phyloP scores from a whole-genome alignment of 2,797 vertebrate genomes.

The Pseudomugil gertrudae region DNA sequence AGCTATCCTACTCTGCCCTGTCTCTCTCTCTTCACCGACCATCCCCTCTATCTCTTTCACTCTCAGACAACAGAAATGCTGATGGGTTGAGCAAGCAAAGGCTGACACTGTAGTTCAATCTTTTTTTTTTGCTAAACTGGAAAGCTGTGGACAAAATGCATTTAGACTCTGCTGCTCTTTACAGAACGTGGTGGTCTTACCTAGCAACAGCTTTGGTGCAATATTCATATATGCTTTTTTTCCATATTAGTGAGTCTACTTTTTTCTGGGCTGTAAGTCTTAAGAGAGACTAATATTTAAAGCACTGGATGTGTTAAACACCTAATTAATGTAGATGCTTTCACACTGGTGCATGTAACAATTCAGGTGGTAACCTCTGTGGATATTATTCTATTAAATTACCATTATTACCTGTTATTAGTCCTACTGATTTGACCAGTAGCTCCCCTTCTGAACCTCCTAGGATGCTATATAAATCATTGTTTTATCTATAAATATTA shows the following conservation, averaged over 20 bases:
- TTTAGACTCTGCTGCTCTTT: conserved; percentile 32
- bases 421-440: neutral
- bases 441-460: neutral
- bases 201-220: conserved; percentile 18
- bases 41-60: conserved; percentile 22
- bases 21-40: conserved; percentile 41
- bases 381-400: neutral
- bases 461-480: neutral
- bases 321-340: neutral
- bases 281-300: neutral
- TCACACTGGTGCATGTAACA: neutral
- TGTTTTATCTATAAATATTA: neutral
- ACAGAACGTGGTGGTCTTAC: conserved; percentile 28
- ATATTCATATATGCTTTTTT: conserved; percentile 10
- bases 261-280: conserved; percentile 6
- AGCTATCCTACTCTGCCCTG: conserved; percentile 48
- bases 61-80: conserved; percentile 66
- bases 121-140: conserved; percentile 52
- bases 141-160: conserved; percentile 55
- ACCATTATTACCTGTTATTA: neutral
- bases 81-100: conserved; percentile 63
- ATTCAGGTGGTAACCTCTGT: neutral
- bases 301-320: neutral
- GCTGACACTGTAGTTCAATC: conserved; percentile 62
- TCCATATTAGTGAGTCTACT: neutral